Conservation (phyloP, 2,113 vertebrate genomes). For the Tragelaphus strepsiceros region DNA sequence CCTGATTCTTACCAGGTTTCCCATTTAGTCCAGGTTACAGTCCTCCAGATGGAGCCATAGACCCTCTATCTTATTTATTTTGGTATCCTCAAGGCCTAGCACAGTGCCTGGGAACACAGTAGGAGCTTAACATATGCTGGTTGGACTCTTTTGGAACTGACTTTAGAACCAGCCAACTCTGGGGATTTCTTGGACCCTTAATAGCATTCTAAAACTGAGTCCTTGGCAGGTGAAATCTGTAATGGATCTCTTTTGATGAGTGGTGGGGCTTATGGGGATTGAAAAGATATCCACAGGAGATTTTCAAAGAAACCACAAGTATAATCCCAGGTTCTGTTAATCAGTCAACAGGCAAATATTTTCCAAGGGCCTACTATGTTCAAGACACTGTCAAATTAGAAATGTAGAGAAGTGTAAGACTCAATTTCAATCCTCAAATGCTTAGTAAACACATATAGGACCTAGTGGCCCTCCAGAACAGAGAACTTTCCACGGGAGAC, state of each 20-base stretch:
- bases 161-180: not conserved
- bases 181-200: not conserved
- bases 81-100: not conserved
- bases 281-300: not conserved
- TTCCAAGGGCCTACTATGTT: not conserved
- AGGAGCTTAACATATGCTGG: not conserved
- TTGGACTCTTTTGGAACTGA: not conserved
- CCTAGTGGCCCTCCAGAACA: not conserved
- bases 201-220: not conserved
- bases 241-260: slow-evolving; percentile 38
- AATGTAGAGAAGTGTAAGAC: not conserved
- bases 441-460: not conserved
- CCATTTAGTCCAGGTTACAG: not conserved
- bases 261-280: not conserved
- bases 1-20: not conserved
- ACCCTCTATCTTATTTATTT: not conserved
- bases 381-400: not conserved
- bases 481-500: not conserved
- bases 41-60: not conserved
- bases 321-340: not conserved
- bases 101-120: not conserved
- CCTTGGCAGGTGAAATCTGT: not conserved
- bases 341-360: not conserved
- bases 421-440: not conserved
- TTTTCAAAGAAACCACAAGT: slow-evolving; percentile 29